phyloP scores from a whole-genome alignment of 2,113 vertebrate species.

The Cyprinus carpio region DNA sequence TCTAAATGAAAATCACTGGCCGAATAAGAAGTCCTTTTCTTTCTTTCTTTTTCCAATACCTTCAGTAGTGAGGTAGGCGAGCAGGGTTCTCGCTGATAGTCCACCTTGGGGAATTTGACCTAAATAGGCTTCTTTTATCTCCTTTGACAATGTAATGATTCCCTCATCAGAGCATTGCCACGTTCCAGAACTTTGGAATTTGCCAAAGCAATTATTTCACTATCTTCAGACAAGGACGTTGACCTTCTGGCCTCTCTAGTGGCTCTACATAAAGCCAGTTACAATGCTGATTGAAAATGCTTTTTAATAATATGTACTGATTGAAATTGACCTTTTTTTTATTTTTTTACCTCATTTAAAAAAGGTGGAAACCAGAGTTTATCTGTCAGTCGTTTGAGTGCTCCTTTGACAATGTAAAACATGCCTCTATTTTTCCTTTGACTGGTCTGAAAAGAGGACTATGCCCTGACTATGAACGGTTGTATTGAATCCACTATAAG shows the following conservation, averaged over 20 bases:
- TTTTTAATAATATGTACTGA: constrained; percentile 5
- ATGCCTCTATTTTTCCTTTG: not conserved
- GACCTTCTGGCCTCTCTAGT: constrained; percentile 28
- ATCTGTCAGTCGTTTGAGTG: constrained; percentile 23
- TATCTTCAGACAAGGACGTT: constrained; percentile 35
- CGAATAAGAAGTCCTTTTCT: constrained; percentile 60
- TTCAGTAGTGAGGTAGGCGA: constrained; percentile 5
- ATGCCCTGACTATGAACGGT: too few relatives aligned
- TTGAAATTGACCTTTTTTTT: constrained; percentile 29
- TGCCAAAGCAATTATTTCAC: constrained; percentile 43
- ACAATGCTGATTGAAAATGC: constrained; percentile 43
- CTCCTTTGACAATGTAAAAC: constrained; percentile 20
- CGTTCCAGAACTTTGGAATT: constrained; percentile 24
- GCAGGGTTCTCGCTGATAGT: constrained; percentile 41
- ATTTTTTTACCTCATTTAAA: constrained; percentile 1
- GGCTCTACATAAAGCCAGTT: constrained; percentile 37
- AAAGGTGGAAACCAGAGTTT: constrained; percentile 15
- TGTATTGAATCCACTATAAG: not conserved
- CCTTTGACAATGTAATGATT: constrained; percentile 61
- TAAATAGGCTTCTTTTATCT: constrained; percentile 53
- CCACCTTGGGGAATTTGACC: constrained; percentile 50
- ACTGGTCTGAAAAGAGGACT: not conserved
- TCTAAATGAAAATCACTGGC: constrained; percentile 74
- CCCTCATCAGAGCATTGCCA: constrained; percentile 28
- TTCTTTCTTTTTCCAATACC: constrained; percentile 37